These are phyloP conservation scores for Ryuthela nishihirai DNA, from an alignment of 2,888 invertebrate species.

Conservation along the genomic window DNA sequence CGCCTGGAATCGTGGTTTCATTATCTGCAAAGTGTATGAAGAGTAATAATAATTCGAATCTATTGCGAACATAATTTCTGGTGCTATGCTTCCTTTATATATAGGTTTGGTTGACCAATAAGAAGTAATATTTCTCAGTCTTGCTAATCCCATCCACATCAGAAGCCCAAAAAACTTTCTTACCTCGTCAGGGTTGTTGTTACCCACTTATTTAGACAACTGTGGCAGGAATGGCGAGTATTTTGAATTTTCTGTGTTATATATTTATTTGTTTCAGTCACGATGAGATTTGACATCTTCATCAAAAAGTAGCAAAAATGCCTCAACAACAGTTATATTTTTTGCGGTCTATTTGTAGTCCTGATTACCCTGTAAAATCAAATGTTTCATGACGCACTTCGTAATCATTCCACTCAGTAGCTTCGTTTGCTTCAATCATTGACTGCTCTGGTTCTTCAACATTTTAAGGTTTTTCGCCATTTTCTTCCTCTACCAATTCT, in stretches of 20 bases:
- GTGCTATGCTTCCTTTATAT: neutral
- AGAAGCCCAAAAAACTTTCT: neutral
- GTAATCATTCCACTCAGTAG: too few species aligned
- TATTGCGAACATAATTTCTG: neutral
- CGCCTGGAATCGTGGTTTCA: neutral
- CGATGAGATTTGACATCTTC: too few species aligned
- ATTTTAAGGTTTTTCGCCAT: too few species aligned
- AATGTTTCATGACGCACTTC: too few species aligned
- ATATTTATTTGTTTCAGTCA: neutral
- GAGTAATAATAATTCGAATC: conserved; percentile 3
- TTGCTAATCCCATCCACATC: neutral
- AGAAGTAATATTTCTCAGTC: neutral
- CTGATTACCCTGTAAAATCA: too few species aligned
- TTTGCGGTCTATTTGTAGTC: too few species aligned
- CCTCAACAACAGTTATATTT: too few species aligned
- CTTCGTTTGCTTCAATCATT: too few species aligned
- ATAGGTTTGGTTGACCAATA: neutral
- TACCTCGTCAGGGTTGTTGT: neutral
- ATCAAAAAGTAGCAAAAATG: too few species aligned
- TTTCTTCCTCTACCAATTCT: too few species aligned
- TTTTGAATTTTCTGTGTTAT: neutral
- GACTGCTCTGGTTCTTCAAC: too few species aligned
- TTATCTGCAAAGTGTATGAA: conserved; percentile 15
- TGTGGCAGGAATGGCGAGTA: neutral
- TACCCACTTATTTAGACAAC: neutral